Percentiles rank a stretch among this genome's conserved stretches.
phyloP scores from a whole-genome alignment of 1,140 invertebrate species.

The Drosophila gunungcola region DNA sequence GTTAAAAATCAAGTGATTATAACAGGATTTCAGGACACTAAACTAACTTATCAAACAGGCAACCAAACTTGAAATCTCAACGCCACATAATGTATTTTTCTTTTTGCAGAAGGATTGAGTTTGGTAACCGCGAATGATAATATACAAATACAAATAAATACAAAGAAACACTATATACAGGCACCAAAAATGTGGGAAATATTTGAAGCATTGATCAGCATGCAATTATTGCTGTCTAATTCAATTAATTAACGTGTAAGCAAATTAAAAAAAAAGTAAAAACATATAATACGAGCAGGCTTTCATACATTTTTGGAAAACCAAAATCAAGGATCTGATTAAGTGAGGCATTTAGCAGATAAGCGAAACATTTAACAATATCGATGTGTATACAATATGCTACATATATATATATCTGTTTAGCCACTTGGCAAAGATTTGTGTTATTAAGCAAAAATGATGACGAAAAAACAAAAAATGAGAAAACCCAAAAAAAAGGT shows the following conservation, averaged over 20 bases:
- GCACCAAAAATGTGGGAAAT: conserved; percentile 20
- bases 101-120: conserved; percentile 29
- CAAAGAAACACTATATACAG: conserved; percentile 29
- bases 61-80: conserved; percentile 3
- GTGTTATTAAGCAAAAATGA: conserved; percentile 62
- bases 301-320: conserved; percentile 81
- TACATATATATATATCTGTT: conserved; percentile 47
- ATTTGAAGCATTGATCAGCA: conserved; percentile 12
- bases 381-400: conserved; percentile 70
- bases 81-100: conserved; percentile 12
- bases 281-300: conserved; percentile 62
- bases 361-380: conserved; percentile 63
- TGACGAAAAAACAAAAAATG: conserved; percentile 33
- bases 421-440: conserved; percentile 70
- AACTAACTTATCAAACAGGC: conserved; percentile 3
- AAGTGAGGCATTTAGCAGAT: conserved; percentile 44
- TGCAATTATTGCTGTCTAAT: conserved; percentile 44
- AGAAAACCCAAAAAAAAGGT: conserved; percentile 65
- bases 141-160: conserved; percentile 82
- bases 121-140: conserved; percentile 43
- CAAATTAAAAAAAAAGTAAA: conserved; percentile 1
- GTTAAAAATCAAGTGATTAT: not conserved
- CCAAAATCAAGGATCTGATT: conserved; percentile 24
- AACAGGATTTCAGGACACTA: conserved; percentile 1
- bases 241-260: conserved; percentile 41